These are phyloP conservation scores for Hylaea fasciaria DNA, from an alignment of 2,888 invertebrate species.

Conservation along the genomic window DNA sequence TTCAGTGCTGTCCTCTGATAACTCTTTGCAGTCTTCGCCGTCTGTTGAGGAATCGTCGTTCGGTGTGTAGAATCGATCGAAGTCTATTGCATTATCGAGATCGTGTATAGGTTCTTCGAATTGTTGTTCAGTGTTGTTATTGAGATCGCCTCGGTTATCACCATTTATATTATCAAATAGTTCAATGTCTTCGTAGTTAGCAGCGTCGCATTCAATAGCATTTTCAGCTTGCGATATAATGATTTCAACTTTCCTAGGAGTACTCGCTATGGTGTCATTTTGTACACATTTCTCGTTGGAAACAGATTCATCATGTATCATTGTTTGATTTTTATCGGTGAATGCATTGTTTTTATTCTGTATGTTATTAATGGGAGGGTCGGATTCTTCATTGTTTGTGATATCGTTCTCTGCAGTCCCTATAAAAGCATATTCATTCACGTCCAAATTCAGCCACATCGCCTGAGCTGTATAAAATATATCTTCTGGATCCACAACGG, in stretches of 20 bases:
- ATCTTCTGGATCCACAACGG: slow-evolving; percentile 73
- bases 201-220: neutral
- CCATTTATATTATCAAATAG: slow-evolving; percentile 3
- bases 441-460: slow-evolving; percentile 49
- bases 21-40: slow-evolving; percentile 36
- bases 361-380: neutral
- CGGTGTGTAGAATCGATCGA: slow-evolving; percentile 7
- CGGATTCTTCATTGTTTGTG: neutral
- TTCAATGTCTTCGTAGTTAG: neutral
- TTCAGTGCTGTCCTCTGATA: slow-evolving; percentile 32
- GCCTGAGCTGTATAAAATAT: slow-evolving; percentile 66
- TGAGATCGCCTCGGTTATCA: slow-evolving; percentile 5
- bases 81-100: neutral
- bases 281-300: neutral
- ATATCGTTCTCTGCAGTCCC: neutral
- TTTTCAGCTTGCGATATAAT: neutral
- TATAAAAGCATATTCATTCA: slow-evolving; percentile 18
- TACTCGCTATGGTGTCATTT: neutral
- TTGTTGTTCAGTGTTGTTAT: slow-evolving; percentile 13
- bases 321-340: neutral
- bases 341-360: neutral
- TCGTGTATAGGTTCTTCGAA: neutral
- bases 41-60: slow-evolving; percentile 29
- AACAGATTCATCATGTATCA: neutral
- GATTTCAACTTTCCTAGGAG: slow-evolving; percentile 16